Conservation (phyloP, 2,888 invertebrate genomes). For the Drosophila neotestacea region DNA sequence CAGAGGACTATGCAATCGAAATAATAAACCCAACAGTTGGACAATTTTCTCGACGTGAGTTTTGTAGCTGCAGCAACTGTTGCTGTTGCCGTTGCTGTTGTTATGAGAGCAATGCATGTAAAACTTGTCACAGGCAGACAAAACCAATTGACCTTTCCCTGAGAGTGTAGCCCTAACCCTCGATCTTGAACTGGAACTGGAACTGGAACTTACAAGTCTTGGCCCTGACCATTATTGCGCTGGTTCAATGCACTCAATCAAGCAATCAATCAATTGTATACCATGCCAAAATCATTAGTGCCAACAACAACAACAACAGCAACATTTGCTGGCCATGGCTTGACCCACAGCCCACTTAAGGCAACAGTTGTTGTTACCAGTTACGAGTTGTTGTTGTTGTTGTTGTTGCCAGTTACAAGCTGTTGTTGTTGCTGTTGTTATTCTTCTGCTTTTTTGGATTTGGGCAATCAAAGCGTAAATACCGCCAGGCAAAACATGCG, state of each 20-base stretch:
- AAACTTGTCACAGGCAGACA: slow-evolving; percentile 70
- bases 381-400: slow-evolving; percentile 8
- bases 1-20: slow-evolving; percentile 64
- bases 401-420: slow-evolving; percentile 23
- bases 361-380: slow-evolving; percentile 31
- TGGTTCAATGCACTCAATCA: slow-evolving; percentile 78
- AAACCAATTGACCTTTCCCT: slow-evolving; percentile 74
- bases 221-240: slow-evolving; percentile 41
- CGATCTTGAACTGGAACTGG: slow-evolving; percentile 12
- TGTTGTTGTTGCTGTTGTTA: slow-evolving; percentile 24
- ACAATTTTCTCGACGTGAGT: slow-evolving; percentile 78
- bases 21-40: slow-evolving; percentile 80
- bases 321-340: slow-evolving; percentile 67
- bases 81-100: slow-evolving; percentile 34
- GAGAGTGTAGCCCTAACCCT: slow-evolving; percentile 10
- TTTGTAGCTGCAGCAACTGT: slow-evolving; percentile 36
- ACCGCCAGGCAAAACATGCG: slow-evolving; percentile 75
- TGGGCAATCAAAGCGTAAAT: slow-evolving; percentile 76
- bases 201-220: neutral
- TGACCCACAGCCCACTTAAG: slow-evolving; percentile 80
- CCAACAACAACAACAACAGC: slow-evolving; percentile 36
- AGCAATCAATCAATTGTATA: slow-evolving; percentile 75
- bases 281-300: slow-evolving; percentile 73
- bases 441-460: slow-evolving; percentile 54
- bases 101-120: slow-evolving; percentile 63